Evolutionary conservation across 2,113 vertebrate genomes (phyloP).

Genomic region (Atractosteus spatula): DNA sequence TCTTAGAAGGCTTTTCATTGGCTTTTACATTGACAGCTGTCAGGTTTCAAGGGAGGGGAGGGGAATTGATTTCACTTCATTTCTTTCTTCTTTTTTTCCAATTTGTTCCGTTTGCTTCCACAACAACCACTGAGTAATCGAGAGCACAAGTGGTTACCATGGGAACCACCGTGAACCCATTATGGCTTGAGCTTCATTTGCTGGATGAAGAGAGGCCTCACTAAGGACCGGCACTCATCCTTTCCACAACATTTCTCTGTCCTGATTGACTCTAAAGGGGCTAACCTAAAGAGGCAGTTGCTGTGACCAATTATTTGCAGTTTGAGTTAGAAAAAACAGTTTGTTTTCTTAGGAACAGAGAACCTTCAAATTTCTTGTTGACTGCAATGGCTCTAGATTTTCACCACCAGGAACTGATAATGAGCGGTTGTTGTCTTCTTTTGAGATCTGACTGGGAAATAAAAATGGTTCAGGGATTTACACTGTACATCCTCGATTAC

Average conservation of each 20-base stretch:
- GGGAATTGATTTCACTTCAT: conserved; percentile 25
- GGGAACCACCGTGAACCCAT: conserved; percentile 42
- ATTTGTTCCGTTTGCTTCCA: conserved; percentile 34
- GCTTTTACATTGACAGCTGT: background rate
- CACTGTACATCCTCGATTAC: background rate
- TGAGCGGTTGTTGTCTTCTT: background rate
- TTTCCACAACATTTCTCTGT: background rate
- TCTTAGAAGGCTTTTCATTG: too few species aligned
- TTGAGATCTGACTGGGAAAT: background rate
- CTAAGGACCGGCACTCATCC: background rate
- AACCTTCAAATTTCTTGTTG: background rate
- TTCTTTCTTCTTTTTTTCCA: conserved; percentile 24
- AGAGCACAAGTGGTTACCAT: conserved; percentile 50
- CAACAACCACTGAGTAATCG: conserved; percentile 37
- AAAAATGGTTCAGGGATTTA: background rate
- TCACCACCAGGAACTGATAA: background rate
- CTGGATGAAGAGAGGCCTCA: conserved; percentile 4
- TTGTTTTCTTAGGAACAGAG: background rate
- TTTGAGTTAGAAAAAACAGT: background rate
- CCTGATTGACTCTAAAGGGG: background rate
- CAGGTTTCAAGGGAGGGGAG: conserved; percentile 20
- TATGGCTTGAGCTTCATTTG: conserved; percentile 36
- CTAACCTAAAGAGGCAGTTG: background rate
- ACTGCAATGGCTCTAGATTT: background rate
- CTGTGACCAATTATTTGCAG: background rate